Evolutionary conservation across 2,888 invertebrate species (phyloP).

Genomic region (Lepas anatifera): DNA sequence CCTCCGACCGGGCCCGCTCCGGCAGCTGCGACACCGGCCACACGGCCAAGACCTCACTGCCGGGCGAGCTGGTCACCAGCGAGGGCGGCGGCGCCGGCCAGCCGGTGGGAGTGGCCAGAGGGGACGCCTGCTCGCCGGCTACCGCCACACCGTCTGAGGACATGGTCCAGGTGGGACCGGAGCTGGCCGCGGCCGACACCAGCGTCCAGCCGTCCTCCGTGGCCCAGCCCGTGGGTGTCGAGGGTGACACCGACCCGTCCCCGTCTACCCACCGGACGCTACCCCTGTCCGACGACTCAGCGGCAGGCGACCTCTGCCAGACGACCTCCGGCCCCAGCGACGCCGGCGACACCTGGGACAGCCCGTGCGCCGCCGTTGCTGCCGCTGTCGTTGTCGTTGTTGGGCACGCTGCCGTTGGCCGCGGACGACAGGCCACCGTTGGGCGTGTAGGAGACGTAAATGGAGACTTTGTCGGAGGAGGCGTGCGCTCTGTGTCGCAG

Average conservation of each 20-base stretch:
- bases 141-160: too few species aligned
- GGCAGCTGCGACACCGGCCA: background rate
- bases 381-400: background rate
- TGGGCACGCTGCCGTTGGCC: background rate
- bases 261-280: background rate
- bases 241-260: too few species aligned
- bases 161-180: too few species aligned
- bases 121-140: background rate
- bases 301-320: too few species aligned
- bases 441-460: slow-evolving; percentile 1
- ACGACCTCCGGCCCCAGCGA: too few species aligned
- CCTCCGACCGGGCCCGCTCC: background rate
- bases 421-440: background rate
- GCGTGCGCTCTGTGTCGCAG: too few species aligned
- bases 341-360: background rate
- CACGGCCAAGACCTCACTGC: too few species aligned
- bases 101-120: background rate
- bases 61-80: too few species aligned
- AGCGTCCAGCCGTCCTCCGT: too few species aligned
- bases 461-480: slow-evolving; percentile 10
- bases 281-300: background rate
- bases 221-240: too few species aligned
- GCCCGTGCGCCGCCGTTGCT: background rate
- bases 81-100: background rate
- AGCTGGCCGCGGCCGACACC: too few species aligned